Conservation (phyloP, 2,113 vertebrate genomes). For the Syngnathus scovelli region DNA sequence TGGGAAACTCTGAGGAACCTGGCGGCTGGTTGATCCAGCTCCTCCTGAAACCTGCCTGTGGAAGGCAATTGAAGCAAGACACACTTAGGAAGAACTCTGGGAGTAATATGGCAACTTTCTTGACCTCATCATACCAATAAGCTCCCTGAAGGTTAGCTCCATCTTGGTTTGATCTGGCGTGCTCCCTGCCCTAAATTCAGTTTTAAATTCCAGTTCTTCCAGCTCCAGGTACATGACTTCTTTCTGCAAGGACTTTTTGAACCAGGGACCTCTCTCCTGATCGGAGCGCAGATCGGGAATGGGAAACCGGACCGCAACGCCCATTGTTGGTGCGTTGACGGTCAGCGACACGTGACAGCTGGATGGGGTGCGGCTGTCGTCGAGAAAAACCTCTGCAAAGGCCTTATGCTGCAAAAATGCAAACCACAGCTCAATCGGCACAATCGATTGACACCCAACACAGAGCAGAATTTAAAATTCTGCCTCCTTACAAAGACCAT, state of each 20-base stretch:
- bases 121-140: conserved; percentile 76
- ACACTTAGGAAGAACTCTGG: neutral
- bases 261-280: conserved; percentile 96
- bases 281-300: conserved; percentile 96
- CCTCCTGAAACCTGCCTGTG: conserved; percentile 86
- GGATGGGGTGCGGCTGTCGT: conserved; percentile 83
- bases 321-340: conserved; percentile 78
- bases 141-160: conserved; percentile 90
- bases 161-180: conserved; percentile 87
- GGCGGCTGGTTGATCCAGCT: conserved; percentile 64
- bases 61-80: conserved; percentile 8
- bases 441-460: neutral
- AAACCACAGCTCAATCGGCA: neutral
- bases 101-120: neutral
- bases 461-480: neutral
- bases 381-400: conserved; percentile 95
- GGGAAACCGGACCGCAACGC: conserved; percentile 86
- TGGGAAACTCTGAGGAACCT: conserved; percentile 85
- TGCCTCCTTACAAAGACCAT: neutral
- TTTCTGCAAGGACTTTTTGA: conserved; percentile 94
- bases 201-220: conserved; percentile 86
- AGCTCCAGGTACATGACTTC: conserved; percentile 85
- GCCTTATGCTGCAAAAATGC: conserved; percentile 83
- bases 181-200: conserved; percentile 82
- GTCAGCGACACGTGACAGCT: conserved; percentile 82